phyloP scores from a whole-genome alignment of 1,140 invertebrate genomes.

The Triops cancriformis region DNA sequence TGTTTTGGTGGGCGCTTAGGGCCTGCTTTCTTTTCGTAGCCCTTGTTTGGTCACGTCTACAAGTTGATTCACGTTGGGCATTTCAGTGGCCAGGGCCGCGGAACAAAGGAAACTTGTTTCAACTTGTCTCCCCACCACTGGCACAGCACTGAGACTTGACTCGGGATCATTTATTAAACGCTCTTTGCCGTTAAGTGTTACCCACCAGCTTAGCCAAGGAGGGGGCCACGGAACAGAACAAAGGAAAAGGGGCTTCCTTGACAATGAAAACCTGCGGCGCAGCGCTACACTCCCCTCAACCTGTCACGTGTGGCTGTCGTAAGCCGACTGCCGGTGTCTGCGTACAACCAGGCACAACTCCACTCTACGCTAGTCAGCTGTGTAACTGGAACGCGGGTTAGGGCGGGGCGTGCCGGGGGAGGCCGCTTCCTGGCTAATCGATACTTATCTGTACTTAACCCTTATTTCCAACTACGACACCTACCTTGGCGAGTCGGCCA shows the following conservation, averaged over 20 bases:
- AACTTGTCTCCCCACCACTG: too few species aligned
- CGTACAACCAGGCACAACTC: not conserved
- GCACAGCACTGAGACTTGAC: too few species aligned
- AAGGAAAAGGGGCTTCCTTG: not conserved
- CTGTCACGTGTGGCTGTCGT: not conserved
- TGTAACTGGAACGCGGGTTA: not conserved
- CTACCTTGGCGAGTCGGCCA: too few species aligned
- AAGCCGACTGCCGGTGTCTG: constrained; percentile 11
- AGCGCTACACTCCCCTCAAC: not conserved
- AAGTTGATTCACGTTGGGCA: not conserved
- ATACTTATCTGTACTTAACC: not conserved
- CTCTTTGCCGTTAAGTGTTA: too few species aligned
- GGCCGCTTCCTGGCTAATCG: not conserved
- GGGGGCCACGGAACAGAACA: not conserved
- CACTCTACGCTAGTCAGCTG: not conserved
- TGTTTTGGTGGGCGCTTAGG: too few species aligned
- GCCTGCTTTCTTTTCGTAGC: not conserved
- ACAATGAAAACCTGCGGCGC: not conserved
- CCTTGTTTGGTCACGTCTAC: not conserved
- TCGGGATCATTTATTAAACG: too few species aligned
- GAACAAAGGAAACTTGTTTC: too few species aligned
- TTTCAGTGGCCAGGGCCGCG: not conserved
- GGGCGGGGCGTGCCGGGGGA: not conserved
- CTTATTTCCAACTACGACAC: not conserved
- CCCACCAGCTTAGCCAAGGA: not conserved